phyloP scores from a whole-genome alignment of 2,888 invertebrate species.

The Cataglyphis rosenhaueri region DNA sequence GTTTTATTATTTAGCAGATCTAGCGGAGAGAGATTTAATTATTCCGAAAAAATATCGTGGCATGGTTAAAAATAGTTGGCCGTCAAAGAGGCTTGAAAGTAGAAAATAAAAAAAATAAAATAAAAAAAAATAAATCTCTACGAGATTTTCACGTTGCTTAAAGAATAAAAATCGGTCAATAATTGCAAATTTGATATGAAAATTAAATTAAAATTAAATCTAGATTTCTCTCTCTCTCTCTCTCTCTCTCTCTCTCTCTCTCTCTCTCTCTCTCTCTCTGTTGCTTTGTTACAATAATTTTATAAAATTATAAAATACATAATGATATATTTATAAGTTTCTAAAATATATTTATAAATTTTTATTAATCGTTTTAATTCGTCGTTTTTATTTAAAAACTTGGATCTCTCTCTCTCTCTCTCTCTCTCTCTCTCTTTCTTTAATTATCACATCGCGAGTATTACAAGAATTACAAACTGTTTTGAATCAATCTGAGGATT shows the following conservation, averaged over 20 bases:
- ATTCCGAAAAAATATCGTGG: neutral
- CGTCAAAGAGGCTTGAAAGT: neutral
- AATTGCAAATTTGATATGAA: neutral
- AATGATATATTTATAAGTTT: neutral
- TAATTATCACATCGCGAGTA: too few species aligned
- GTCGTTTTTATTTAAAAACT: neutral
- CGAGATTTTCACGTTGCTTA: conserved; percentile 30
- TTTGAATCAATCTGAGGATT: conserved; percentile 10
- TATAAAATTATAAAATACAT: neutral
- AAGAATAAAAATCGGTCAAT: neutral
- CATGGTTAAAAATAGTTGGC: neutral
- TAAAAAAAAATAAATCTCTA: too few species aligned
- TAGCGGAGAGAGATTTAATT: conserved; percentile 47
- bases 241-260: neutral
- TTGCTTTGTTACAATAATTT: neutral
- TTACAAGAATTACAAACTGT: neutral
- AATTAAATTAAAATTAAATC: neutral
- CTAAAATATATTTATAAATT: neutral
- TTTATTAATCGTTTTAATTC: neutral
- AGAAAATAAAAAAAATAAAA: neutral
- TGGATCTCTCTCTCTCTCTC: neutral
- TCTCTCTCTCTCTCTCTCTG: neutral
- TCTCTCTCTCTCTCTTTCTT: neutral
- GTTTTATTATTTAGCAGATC: conserved; percentile 62
- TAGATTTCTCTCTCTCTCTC: too few species aligned